Evolutionary conservation across 2,797 vertebrate species (phyloP).

Genomic region (Silurus aristotelis): DNA sequence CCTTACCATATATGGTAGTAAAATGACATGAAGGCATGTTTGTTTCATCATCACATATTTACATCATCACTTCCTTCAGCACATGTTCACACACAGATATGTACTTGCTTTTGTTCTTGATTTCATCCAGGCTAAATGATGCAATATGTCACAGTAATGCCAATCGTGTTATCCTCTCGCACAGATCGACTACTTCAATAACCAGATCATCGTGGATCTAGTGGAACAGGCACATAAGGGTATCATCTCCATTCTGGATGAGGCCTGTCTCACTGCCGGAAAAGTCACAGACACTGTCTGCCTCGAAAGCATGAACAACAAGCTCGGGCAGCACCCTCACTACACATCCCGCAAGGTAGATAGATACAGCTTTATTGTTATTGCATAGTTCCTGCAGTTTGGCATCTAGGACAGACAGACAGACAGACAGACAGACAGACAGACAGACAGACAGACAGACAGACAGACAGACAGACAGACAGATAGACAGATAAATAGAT

Average conservation of each 20-base stretch:
- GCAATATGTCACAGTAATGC: background rate
- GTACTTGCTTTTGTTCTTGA: too few species aligned
- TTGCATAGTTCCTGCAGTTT: too few species aligned
- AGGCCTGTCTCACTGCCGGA: conserved; percentile 84
- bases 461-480: too few species aligned
- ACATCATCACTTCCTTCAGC: background rate
- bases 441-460: too few species aligned
- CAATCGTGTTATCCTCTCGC: background rate
- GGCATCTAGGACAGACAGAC: too few species aligned
- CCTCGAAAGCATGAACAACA: conserved; percentile 84
- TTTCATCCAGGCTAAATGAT: background rate
- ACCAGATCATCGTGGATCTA: conserved; percentile 89
- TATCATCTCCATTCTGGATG: conserved; percentile 86
- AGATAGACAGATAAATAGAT: too few species aligned
- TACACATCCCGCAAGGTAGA: conserved; percentile 88
- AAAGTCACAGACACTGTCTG: conserved; percentile 85
- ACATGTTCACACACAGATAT: background rate
- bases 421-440: too few species aligned
- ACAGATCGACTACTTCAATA: conserved; percentile 92
- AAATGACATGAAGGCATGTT: background rate
- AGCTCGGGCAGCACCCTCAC: conserved; percentile 86
- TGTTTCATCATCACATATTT: background rate
- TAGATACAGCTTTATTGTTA: too few species aligned
- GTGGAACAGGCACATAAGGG: conserved; percentile 88
- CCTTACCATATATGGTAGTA: background rate